These are phyloP conservation scores for Cyrtodaria siliqua DNA, from an alignment of 2,888 invertebrate genomes.

Conservation along the genomic window DNA sequence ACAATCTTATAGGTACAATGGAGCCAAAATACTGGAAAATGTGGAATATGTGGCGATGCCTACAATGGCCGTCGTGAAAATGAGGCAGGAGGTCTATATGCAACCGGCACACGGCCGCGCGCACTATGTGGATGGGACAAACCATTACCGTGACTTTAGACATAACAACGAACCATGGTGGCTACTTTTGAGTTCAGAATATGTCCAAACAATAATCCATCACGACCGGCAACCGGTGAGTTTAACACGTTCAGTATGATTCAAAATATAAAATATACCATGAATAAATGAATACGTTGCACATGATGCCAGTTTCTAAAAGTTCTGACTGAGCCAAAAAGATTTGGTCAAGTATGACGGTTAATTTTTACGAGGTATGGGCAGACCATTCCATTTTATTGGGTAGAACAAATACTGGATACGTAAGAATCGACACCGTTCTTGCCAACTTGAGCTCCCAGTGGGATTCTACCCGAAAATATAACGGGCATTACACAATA, in stretches of 20 bases:
- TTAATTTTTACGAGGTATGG: no score
- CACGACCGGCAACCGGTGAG: slow-evolving; percentile 62
- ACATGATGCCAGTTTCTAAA: no score
- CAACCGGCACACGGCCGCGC: slow-evolving; percentile 58
- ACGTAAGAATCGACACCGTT: no score
- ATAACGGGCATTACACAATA: no score
- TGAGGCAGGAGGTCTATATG: slow-evolving; percentile 66
- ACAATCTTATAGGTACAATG: slow-evolving; percentile 64
- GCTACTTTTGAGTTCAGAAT: slow-evolving; percentile 65
- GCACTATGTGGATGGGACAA: slow-evolving; percentile 59
- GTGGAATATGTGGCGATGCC: slow-evolving; percentile 65
- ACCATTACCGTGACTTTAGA: slow-evolving; percentile 52
- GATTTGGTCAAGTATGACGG: no score
- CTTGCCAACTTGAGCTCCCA: no score
- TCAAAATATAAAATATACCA: no score
- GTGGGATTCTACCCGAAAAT: no score
- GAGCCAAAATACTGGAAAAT: slow-evolving; percentile 57
- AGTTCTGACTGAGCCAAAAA: slow-evolving; percentile 1
- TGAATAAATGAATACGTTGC: no score
- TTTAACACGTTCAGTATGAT: no score
- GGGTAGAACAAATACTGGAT: no score
- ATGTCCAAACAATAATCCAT: slow-evolving; percentile 62
- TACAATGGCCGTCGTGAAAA: slow-evolving; percentile 57
- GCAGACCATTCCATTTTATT: no score
- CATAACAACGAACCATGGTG: slow-evolving; percentile 64